These are phyloP conservation scores for Dioctria rufipes DNA, from an alignment of 2,888 invertebrate species.

Conservation along the genomic window DNA sequence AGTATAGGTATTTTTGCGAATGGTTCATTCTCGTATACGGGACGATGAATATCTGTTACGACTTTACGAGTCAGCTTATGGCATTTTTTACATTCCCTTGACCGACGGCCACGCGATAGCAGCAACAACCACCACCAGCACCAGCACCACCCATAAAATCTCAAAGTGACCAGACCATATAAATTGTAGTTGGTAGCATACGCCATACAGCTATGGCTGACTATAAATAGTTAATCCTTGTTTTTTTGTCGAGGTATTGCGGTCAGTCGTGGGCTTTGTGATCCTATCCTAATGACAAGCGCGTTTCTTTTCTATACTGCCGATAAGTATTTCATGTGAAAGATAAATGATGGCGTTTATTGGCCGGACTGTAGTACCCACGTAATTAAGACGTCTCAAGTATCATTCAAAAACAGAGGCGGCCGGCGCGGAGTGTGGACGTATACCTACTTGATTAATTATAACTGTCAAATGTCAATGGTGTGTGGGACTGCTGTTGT, in stretches of 20 bases:
- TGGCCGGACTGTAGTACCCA: background rate
- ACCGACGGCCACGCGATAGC: slow-evolving; percentile 7
- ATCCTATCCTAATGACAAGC: slow-evolving; percentile 10
- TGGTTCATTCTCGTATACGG: slow-evolving; percentile 25
- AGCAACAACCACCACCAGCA: background rate
- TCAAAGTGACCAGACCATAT: background rate
- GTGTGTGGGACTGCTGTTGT: too few species aligned
- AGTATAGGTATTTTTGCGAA: slow-evolving; percentile 4
- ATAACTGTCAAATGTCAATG: too few species aligned
- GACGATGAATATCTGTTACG: background rate
- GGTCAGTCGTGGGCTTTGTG: background rate
- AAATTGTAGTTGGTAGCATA: too few species aligned
- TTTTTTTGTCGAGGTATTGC: too few species aligned
- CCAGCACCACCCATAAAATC: background rate
- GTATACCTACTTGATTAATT: too few species aligned
- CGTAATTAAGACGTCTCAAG: slow-evolving; percentile 20
- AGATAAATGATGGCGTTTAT: slow-evolving; percentile 22
- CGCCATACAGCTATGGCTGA: too few species aligned
- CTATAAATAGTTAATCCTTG: too few species aligned
- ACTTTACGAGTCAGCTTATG: background rate
- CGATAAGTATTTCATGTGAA: slow-evolving; percentile 20
- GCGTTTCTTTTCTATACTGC: slow-evolving; percentile 1
- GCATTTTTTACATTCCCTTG: slow-evolving; percentile 26
- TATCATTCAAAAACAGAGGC: too few species aligned
- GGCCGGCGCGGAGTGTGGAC: too few species aligned